A percentile compares a stretch with the other conserved stretches of the same genome.
Conservation (phyloP, 1,140 invertebrate genomes). For the Ceratosolen fusciceps region DNA sequence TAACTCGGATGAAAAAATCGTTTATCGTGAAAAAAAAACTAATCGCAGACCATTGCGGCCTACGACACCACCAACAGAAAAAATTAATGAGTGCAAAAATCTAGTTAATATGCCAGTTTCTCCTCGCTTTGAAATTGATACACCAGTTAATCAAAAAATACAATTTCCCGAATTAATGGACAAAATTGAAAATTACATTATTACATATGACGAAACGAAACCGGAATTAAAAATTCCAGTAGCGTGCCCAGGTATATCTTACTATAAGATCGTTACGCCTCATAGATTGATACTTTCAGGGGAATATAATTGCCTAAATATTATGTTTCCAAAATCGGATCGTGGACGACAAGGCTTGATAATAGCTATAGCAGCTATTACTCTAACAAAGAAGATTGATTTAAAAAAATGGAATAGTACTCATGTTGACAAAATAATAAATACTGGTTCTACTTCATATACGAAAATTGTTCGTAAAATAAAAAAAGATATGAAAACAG, state of each 20-base stretch:
- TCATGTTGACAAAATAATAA: conserved; percentile 61
- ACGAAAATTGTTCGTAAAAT: conserved; percentile 55
- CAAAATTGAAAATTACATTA: conserved; percentile 55
- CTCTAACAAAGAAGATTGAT: conserved; percentile 54
- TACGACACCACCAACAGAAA: neutral
- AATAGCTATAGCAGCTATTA: conserved; percentile 54
- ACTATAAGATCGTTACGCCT: conserved; percentile 58
- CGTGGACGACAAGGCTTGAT: conserved; percentile 61
- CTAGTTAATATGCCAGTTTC: conserved; percentile 53
- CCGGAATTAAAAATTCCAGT: neutral
- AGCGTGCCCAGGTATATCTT: conserved; percentile 11
- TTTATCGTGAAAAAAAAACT: conserved; percentile 62
- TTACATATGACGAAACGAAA: neutral
- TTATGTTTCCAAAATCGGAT: conserved; percentile 45
- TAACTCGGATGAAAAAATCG: conserved; percentile 55
- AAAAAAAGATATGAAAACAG: conserved; percentile 37
- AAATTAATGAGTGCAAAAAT: conserved; percentile 37
- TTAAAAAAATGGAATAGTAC: conserved; percentile 56
- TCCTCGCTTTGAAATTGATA: conserved; percentile 46
- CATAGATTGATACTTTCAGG: conserved; percentile 59
- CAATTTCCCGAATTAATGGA: conserved; percentile 63
- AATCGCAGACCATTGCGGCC: conserved; percentile 56
- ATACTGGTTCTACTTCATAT: conserved; percentile 54
- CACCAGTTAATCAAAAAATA: conserved; percentile 32
- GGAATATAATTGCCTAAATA: conserved; percentile 54